phyloP scores from a whole-genome alignment of 2,888 invertebrate genomes.

The Agonopterix arenella region DNA sequence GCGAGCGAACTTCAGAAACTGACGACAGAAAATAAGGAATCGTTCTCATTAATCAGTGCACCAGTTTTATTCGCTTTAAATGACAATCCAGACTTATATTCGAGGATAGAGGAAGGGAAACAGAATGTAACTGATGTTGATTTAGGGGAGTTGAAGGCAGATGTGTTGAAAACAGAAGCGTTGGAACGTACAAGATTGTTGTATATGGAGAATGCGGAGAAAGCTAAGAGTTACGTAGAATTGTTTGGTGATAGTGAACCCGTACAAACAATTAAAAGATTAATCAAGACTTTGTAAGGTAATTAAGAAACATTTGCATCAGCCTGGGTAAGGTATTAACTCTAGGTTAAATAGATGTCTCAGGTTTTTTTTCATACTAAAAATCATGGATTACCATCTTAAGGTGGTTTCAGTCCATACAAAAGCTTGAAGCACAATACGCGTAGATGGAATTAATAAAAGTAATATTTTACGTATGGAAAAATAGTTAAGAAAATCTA shows the following conservation, averaged over 20 bases:
- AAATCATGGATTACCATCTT: too few species aligned
- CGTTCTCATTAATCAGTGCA: constrained; percentile 85
- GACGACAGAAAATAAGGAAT: constrained; percentile 74
- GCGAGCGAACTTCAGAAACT: constrained; percentile 52
- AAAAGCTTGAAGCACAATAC: too few species aligned
- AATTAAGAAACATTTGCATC: too few species aligned
- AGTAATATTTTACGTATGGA: too few species aligned
- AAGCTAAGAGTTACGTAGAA: constrained; percentile 45
- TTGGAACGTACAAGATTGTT: constrained; percentile 48
- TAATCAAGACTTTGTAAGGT: constrained; percentile 55
- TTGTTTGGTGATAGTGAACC: constrained; percentile 56
- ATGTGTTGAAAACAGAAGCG: constrained; percentile 53
- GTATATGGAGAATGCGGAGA: constrained; percentile 44
- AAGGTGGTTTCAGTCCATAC: too few species aligned
- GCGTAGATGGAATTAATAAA: too few species aligned
- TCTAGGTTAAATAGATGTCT: too few species aligned
- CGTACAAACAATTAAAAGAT: constrained; percentile 49
- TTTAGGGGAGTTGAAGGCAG: constrained; percentile 67
- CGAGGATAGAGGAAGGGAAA: constrained; percentile 66
- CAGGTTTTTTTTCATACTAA: too few species aligned
- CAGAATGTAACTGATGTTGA: constrained; percentile 78
- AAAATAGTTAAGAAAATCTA: too few species aligned
- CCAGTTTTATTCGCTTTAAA: constrained; percentile 90
- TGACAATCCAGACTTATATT: constrained; percentile 81
- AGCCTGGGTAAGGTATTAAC: too few species aligned